phyloP scores from a whole-genome alignment of 2,797 vertebrate genomes.

The Ptychadena robeensis region DNA sequence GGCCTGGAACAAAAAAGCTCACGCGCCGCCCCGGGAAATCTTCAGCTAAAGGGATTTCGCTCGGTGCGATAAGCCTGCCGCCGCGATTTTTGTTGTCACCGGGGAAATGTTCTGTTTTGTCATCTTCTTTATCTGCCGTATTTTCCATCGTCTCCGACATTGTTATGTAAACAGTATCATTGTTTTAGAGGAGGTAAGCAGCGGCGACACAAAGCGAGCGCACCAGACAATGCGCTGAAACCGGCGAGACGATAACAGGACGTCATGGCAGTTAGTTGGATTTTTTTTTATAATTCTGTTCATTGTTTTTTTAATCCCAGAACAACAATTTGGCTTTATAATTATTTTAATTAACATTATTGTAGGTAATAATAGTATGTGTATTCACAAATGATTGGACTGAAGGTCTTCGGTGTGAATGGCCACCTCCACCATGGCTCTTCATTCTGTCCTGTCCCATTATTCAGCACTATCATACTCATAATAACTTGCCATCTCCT shows the following conservation, averaged over 20 bases:
- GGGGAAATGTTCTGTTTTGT: slow-evolving; percentile 22
- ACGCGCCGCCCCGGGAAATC: background rate
- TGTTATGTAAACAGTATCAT: slow-evolving; percentile 30
- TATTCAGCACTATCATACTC: too few relatives aligned
- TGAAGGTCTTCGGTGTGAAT: too few relatives aligned
- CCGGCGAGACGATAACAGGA: background rate
- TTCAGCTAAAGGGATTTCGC: slow-evolving; percentile 41
- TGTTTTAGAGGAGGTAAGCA: slow-evolving; percentile 31
- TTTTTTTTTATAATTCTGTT: background rate
- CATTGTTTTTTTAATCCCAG: background rate
- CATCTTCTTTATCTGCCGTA: slow-evolving; percentile 16
- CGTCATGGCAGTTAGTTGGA: background rate
- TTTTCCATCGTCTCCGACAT: slow-evolving; percentile 9
- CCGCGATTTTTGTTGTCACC: background rate
- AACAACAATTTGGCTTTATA: background rate
- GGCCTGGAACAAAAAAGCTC: slow-evolving; percentile 5
- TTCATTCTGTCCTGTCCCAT: too few relatives aligned
- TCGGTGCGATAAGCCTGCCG: background rate
- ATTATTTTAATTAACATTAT: too few relatives aligned
- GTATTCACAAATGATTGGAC: too few relatives aligned
- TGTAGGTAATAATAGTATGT: too few relatives aligned
- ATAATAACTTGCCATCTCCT: too few relatives aligned
- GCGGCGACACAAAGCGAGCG: background rate
- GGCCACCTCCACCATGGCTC: too few relatives aligned
- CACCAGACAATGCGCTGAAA: background rate